Conservation (phyloP, 2,797 vertebrate genomes). For the Fistularia commersonii region DNA sequence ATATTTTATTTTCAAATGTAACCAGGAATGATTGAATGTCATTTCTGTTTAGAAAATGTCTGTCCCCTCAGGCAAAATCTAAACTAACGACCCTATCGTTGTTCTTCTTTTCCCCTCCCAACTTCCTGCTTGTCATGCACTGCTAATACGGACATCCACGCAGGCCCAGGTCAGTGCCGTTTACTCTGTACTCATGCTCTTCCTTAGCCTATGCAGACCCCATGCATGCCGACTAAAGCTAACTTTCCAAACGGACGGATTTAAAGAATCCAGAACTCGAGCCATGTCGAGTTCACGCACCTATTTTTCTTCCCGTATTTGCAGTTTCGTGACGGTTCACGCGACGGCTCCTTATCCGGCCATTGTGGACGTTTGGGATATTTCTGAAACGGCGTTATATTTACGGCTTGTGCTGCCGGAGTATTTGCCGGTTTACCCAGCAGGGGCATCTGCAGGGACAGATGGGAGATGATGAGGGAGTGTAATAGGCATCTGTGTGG, state of each 20-base stretch:
- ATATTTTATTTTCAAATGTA: too few relatives aligned
- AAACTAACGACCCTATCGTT: conserved; percentile 89
- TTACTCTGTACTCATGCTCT: conserved; percentile 80
- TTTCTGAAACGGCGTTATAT: too few relatives aligned
- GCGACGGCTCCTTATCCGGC: too few relatives aligned
- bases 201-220: conserved; percentile 65
- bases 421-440: conserved; percentile 64
- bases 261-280: too few relatives aligned
- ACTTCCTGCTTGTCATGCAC: conserved; percentile 88
- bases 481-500: conserved; percentile 68
- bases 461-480: conserved; percentile 71
- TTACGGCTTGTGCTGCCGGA: conserved; percentile 19
- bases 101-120: conserved; percentile 71
- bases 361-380: too few relatives aligned
- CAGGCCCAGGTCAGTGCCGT: conserved; percentile 98
- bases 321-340: too few relatives aligned
- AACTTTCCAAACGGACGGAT: too few relatives aligned
- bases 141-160: conserved; percentile 95
- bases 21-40: not conserved
- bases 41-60: conserved; percentile 29
- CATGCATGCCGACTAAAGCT: conserved; percentile 62
- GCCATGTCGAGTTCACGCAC: too few relatives aligned
- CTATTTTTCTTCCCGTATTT: too few relatives aligned
- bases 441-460: conserved; percentile 75
- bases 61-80: conserved; percentile 56